Evolutionary conservation across 2,797 vertebrate genomes (phyloP), one percentile per base, ranked within the genome.

Genomic region (Sebastes steindachneri): DNA sequence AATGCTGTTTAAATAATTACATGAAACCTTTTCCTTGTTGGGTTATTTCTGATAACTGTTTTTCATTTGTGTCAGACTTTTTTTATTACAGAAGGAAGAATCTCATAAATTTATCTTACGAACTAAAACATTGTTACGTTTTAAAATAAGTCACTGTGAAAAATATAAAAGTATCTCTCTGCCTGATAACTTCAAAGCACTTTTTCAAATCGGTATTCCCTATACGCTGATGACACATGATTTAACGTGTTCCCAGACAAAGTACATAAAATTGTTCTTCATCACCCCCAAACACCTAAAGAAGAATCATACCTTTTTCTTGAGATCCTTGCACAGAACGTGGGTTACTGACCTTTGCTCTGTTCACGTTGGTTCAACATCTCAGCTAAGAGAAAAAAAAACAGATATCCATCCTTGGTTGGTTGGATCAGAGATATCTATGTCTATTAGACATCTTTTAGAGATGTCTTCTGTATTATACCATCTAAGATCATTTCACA

Each of bases 271-370:
- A 29, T 9, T 21, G 11, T 54, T 65, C 5, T 17, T 73, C 17
- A 66, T 51, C 4, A 6, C 54, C 21, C 21, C 10, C 3, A 9
- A 35, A 77, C n/a, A 57, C 7, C 0, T 12, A 1, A 37, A 67
- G 5, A 41, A 19, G 19, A 9, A 31, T 8, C 57, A 6, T 76
- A 77, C 73, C 82, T 74, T 41, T 48, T 80, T 73, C 15, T 69
- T 68, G n/a, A 73, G 6, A 68, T 0, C 2, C 5, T 25, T 28
- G 10, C 14, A 7, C 5, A 37, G 26, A 23, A 55, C 0, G 3
- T 58, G 1, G 17, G 35, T 45, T 26, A 12, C 1, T 17, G 1
- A 64, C 48, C 10, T 53, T 29, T 45, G 9, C 4, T 55, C 6
- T 33, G 4, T 29, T 63, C 15, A 19, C 4, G 6, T 17, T 62